These are phyloP conservation scores for Dipodomys spectabilis DNA, from an alignment of 2,113 vertebrate genomes.

Conservation along the genomic window DNA sequence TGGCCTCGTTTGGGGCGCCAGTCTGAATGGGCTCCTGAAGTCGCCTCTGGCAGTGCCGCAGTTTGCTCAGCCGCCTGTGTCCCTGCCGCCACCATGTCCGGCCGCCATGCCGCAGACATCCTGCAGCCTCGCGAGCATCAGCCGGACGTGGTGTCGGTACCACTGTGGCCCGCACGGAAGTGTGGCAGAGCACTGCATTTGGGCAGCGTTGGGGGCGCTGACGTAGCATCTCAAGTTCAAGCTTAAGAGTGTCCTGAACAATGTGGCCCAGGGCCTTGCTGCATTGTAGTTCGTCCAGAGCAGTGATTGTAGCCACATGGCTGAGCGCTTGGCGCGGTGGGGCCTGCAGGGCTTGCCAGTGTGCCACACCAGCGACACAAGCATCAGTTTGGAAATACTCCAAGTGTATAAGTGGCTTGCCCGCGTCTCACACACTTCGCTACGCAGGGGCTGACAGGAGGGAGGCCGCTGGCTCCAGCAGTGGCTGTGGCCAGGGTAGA, in stretches of 20 bases:
- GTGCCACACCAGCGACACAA: background rate
- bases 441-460: background rate
- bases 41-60: background rate
- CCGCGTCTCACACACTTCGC: slow-evolving; percentile 39
- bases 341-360: background rate
- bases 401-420: too few species aligned
- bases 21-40: background rate
- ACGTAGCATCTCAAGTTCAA: background rate
- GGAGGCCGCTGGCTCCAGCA: background rate
- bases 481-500: background rate
- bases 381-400: too few species aligned
- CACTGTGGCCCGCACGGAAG: too few species aligned
- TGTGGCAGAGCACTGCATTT: background rate
- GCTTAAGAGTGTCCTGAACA: background rate
- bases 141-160: too few species aligned
- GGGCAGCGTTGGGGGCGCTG: background rate
- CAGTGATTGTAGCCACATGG: background rate
- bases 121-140: too few species aligned
- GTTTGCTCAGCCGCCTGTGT: background rate
- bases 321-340: background rate
- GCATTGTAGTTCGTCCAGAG: background rate
- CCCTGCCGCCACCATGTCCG: background rate
- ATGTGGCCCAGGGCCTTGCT: background rate
- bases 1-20: background rate
- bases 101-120: too few species aligned